A percentile compares a stretch with the other conserved stretches of the same genome.
Evolutionary conservation across 1,140 invertebrate genomes (phyloP).

Genomic region (Sitophilus oryzae): DNA sequence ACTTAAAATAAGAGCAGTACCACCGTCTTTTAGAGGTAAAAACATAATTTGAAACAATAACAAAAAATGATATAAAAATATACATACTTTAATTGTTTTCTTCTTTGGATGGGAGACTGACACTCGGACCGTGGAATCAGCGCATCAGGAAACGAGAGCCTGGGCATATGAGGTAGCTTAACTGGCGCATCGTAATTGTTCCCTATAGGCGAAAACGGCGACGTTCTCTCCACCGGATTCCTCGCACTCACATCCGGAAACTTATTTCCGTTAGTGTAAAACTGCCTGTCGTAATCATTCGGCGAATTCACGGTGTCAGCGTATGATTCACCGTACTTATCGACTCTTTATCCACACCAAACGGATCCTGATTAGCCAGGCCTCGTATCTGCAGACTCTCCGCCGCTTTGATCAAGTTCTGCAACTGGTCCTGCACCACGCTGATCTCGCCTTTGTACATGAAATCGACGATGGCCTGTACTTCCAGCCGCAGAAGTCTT

Average conservation of each 20-base stretch:
- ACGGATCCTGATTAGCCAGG: slow-evolving; percentile 63
- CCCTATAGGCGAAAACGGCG: slow-evolving; percentile 31
- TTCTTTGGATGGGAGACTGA: slow-evolving; percentile 65
- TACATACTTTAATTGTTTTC: slow-evolving; percentile 64
- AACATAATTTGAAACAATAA: neutral
- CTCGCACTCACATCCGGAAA: slow-evolving; percentile 29
- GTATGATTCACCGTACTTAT: slow-evolving; percentile 42
- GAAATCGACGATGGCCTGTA: slow-evolving; percentile 83
- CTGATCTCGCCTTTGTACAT: slow-evolving; percentile 90
- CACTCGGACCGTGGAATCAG: slow-evolving; percentile 44
- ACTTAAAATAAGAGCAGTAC: no score
- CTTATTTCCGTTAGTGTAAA: slow-evolving; percentile 28
- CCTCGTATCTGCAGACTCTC: slow-evolving; percentile 78
- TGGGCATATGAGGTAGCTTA: slow-evolving; percentile 48
- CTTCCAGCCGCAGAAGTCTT: slow-evolving; percentile 76
- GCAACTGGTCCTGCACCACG: slow-evolving; percentile 74
- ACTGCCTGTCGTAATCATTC: slow-evolving; percentile 48
- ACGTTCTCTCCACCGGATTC: slow-evolving; percentile 26
- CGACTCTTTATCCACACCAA: slow-evolving; percentile 52
- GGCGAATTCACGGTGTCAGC: slow-evolving; percentile 54
- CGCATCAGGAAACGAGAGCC: slow-evolving; percentile 47
- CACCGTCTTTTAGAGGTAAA: no score
- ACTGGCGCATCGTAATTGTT: slow-evolving; percentile 33
- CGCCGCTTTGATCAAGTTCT: slow-evolving; percentile 75
- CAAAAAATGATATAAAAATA: neutral